Base-by-base conservation (phyloP, 2,113 vertebrate species). In the Gavialis gangeticus region DNA sequence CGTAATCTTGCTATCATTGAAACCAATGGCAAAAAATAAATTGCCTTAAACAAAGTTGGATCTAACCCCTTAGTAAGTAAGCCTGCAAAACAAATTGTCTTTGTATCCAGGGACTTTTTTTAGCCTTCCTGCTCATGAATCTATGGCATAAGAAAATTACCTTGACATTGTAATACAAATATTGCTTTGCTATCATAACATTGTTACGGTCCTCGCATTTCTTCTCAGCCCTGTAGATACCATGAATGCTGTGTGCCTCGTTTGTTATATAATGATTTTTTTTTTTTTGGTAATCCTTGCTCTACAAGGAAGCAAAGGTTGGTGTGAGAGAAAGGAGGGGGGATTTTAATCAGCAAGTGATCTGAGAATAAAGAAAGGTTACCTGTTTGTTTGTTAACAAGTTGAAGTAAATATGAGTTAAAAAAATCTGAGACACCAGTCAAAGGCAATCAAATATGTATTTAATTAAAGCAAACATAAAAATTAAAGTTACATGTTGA, bases 401-500 rank as follows among this genome's bases (percentile, higher is more conserved):
- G 97, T 98, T 75, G 95, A 97, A 98, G 98, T 98, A 98, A 98
- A 98, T 97, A 98, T 97, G 96, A 98, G 97, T 84, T 95, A 97
- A 98, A 97, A 96, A 97, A 95, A 94, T 98, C 96, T 12, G 96
- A 96, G 97, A 96, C 97, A 97, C 96, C 95, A 98, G 97, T 98
- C 97, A 97, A 98, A 98, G 96, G 98, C 98, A 98, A 98, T 98
- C 98, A 98, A 98, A 98, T 98, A 98, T 98, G 98, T 98, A 98
- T 98, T 98, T 98, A 98, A 98, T 98, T 98, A 98, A 98, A 98
- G 97, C 97, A 98, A 98, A 98, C 97, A 98, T 98, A 98, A 98
- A 98, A 98, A 98, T 98, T 98, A 98, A 98, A 98, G 98, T 98
- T 98, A 98, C 98, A 98, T 98, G 98, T 98, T 98, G 98, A 98